A percentile compares a stretch with the other conserved stretches of the same genome.
Conservation (phyloP, 2,888 invertebrate genomes). For the Rhamnusium bicolor region DNA sequence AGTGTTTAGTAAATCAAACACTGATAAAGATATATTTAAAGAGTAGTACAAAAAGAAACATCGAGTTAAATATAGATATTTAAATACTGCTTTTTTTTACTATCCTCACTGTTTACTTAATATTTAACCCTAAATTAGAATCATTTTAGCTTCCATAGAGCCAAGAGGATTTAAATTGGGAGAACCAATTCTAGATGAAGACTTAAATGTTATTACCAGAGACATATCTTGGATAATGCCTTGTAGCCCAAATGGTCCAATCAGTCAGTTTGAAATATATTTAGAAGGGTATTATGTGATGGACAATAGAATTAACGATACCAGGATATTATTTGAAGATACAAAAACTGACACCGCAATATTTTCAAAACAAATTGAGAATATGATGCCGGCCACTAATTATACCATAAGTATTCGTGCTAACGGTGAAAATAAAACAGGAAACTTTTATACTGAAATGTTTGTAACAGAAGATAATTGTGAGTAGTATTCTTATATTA, state of each 20-base stretch:
- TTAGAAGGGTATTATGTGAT: slow-evolving; percentile 34
- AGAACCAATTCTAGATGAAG: not conserved
- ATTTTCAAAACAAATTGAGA: not conserved
- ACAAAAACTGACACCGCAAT: not conserved
- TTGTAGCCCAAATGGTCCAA: slow-evolving; percentile 57
- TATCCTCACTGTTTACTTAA: no score
- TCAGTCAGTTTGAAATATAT: slow-evolving; percentile 47
- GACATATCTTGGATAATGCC: slow-evolving; percentile 53
- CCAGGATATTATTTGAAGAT: not conserved
- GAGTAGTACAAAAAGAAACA: no score
- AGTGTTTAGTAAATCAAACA: no score
- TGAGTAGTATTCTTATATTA: slow-evolving; percentile 14
- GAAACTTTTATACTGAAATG: not conserved
- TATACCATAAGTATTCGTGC: slow-evolving; percentile 34
- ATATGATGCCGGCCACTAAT: slow-evolving; percentile 31
- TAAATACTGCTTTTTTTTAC: no score
- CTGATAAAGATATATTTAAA: no score
- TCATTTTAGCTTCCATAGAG: slow-evolving; percentile 48
- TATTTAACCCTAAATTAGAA: not conserved
- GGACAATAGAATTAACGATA: slow-evolving; percentile 1
- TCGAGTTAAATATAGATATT: no score
- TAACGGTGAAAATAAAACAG: slow-evolving; percentile 5
- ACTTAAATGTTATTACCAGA: slow-evolving; percentile 39
- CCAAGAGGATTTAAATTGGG: slow-evolving; percentile 39
- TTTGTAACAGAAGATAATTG: slow-evolving; percentile 41